phyloP scores from a whole-genome alignment of 2,797 vertebrate species.

The Emydoidea blandingii region DNA sequence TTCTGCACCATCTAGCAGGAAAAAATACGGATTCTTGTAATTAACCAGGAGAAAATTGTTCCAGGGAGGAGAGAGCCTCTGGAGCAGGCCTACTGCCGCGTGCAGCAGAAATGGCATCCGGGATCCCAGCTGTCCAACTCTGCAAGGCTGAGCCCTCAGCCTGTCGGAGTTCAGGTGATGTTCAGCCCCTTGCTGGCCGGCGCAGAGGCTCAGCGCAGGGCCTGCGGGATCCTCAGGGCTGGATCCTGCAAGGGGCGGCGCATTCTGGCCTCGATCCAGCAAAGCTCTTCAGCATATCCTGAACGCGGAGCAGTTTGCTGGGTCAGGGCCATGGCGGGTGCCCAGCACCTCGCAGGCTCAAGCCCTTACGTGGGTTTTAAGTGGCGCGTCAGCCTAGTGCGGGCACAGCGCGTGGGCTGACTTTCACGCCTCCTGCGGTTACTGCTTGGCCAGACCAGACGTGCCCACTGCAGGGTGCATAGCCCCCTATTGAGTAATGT shows the following conservation, averaged over 20 bases:
- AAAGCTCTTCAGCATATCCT: background rate
- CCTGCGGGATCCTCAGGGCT: background rate
- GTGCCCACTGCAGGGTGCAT: rapidly evolving
- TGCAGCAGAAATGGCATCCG: background rate
- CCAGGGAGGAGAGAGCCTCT: background rate
- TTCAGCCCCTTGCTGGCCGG: background rate
- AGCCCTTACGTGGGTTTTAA: too few relatives aligned
- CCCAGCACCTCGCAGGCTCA: background rate
- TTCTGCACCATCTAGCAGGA: background rate
- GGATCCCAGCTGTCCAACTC: background rate
- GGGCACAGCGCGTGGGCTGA: background rate
- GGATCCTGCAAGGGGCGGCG: background rate
- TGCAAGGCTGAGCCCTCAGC: background rate
- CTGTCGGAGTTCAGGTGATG: background rate
- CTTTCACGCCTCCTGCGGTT: background rate
- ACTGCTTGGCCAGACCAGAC: background rate
- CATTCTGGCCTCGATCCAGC: background rate
- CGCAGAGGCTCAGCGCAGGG: background rate
- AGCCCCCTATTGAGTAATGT: background rate
- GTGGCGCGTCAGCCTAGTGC: too few relatives aligned
- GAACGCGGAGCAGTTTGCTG: background rate
- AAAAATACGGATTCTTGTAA: background rate
- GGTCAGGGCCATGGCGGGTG: background rate
- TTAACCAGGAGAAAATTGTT: background rate
- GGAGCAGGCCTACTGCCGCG: too few relatives aligned